A percentile compares a stretch with the other conserved stretches of the same genome.
These are phyloP conservation scores for Phylloscopus trochiloides DNA, from an alignment of 2,113 vertebrate species.

Conservation along the genomic window DNA sequence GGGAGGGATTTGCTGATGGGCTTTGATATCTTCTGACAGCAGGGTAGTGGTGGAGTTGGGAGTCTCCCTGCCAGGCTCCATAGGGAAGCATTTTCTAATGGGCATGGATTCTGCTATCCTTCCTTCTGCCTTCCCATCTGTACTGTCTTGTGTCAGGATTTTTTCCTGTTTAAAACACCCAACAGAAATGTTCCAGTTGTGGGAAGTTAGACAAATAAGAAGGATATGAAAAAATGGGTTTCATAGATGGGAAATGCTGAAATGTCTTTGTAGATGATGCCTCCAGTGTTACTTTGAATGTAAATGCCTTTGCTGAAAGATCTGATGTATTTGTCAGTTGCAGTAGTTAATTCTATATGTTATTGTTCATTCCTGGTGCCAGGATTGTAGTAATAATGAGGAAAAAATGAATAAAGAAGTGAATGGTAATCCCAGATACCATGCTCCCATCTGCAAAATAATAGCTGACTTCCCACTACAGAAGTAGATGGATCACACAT, in stretches of 20 bases:
- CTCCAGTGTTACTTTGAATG: background rate
- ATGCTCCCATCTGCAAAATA: background rate
- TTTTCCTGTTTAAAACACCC: background rate
- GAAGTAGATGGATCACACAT: background rate
- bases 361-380: background rate
- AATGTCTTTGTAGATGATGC: background rate
- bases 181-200: background rate
- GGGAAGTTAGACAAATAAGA: background rate
- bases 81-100: background rate
- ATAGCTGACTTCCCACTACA: background rate
- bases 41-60: background rate
- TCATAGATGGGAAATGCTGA: background rate
- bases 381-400: background rate
- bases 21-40: background rate
- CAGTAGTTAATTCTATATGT: background rate
- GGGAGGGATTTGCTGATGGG: background rate
- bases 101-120: background rate
- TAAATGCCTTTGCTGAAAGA: background rate
- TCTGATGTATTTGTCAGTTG: background rate
- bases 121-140: background rate
- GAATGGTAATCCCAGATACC: background rate
- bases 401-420: background rate
- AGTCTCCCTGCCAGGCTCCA: background rate
- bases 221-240: background rate
- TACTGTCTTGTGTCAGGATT: background rate